These are phyloP conservation scores for Oryzias melastigma DNA, from an alignment of 2,113 vertebrate species.

Conservation along the genomic window DNA sequence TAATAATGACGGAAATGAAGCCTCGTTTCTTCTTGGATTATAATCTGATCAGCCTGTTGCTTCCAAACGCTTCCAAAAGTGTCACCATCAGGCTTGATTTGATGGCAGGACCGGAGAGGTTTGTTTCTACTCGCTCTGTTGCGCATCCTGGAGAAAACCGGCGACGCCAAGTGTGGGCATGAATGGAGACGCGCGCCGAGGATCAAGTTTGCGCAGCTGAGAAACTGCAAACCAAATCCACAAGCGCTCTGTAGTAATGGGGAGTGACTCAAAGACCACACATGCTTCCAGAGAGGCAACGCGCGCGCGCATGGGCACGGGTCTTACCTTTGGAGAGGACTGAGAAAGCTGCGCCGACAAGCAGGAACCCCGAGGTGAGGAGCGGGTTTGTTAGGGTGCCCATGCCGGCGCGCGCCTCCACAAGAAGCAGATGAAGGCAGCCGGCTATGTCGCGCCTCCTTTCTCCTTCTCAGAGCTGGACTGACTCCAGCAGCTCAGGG, in stretches of 20 bases:
- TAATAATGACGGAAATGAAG: too few relatives aligned
- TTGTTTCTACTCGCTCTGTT: constrained; percentile 27
- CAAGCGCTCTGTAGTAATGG: not conserved
- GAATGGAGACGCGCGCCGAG: constrained; percentile 1
- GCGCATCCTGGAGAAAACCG: constrained; percentile 4
- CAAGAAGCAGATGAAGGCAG: constrained; percentile 17
- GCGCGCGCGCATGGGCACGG: not conserved
- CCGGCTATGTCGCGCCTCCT: constrained; percentile 31
- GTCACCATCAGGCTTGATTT: not conserved
- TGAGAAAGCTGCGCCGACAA: constrained; percentile 48
- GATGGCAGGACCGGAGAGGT: not conserved
- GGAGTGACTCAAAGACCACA: constrained; percentile 29
- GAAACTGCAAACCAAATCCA: not conserved
- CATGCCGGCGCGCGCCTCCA: constrained; percentile 56
- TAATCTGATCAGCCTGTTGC: constrained; percentile 57
- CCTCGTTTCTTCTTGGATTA: too few relatives aligned
- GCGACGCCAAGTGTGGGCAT: constrained; percentile 8
- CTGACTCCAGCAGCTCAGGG: constrained; percentile 12
- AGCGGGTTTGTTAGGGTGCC: constrained; percentile 55
- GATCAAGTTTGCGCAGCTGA: not conserved
- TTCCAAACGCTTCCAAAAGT: not conserved
- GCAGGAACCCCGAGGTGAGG: constrained; percentile 51
- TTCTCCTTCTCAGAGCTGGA: constrained; percentile 29
- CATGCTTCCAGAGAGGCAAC: not conserved
- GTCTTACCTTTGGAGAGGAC: constrained; percentile 73